These are phyloP conservation scores for Dermochelys coriacea DNA, from an alignment of 2,797 vertebrate genomes.

Conservation along the genomic window DNA sequence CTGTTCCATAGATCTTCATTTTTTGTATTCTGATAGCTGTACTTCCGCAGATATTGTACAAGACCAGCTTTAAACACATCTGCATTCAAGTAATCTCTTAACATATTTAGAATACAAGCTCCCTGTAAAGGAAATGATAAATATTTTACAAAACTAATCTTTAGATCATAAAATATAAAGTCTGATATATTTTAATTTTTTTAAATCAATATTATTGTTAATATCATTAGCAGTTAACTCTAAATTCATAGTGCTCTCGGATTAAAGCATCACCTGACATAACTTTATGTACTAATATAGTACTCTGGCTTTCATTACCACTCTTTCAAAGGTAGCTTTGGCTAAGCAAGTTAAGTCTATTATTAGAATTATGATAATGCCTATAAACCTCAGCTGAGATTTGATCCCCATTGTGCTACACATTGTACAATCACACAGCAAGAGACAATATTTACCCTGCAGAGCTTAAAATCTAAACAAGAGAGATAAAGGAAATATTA, in stretches of 20 bases:
- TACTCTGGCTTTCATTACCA: accelerated
- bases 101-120: slow-evolving; percentile 93
- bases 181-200: background rate
- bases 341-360: background rate
- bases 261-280: background rate
- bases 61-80: slow-evolving; percentile 90
- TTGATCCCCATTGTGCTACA: background rate
- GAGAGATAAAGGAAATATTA: background rate
- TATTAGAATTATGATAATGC: background rate
- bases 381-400: background rate
- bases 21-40: slow-evolving; percentile 92
- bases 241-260: background rate
- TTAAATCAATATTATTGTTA: too few relatives aligned
- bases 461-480: background rate
- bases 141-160: background rate
- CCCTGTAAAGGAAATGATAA: slow-evolving; percentile 81
- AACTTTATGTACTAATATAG: background rate
- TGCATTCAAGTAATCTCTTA: slow-evolving; percentile 89
- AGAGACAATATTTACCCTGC: background rate
- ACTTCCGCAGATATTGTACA: slow-evolving; percentile 87
- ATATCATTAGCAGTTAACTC: accelerated
- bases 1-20: slow-evolving; percentile 92
- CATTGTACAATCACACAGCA: background rate
- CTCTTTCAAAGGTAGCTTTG: background rate
- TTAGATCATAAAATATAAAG: background rate